A percentile compares a stretch with the other conserved stretches of the same genome.
Evolutionary conservation across 1,140 invertebrate genomes (phyloP).

Genomic region (Pogonus chalceus): DNA sequence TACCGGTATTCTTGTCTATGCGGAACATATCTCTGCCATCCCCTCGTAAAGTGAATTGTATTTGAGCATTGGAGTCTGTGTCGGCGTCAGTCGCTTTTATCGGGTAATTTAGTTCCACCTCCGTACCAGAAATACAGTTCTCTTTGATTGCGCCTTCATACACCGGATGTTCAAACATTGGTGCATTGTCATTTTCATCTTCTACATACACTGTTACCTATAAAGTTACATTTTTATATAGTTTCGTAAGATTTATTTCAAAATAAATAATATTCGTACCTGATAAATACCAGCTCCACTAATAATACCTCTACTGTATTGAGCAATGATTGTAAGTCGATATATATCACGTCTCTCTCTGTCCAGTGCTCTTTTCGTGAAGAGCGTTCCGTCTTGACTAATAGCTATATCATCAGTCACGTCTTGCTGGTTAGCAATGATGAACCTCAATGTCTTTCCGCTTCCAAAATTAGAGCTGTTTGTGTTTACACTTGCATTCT

Average conservation of each 20-base stretch:
- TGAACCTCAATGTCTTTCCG: constrained; percentile 46
- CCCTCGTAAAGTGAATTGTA: constrained; percentile 61
- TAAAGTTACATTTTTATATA: constrained; percentile 7
- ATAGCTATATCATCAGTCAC: constrained; percentile 64
- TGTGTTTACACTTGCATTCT: constrained; percentile 39
- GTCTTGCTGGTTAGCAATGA: constrained; percentile 71
- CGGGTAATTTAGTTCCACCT: constrained; percentile 55
- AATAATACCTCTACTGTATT: constrained; percentile 52
- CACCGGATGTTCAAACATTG: constrained; percentile 55
- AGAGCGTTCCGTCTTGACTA: constrained; percentile 65
- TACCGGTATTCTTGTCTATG: constrained; percentile 59
- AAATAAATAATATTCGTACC: constrained; percentile 24
- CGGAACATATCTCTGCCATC: constrained; percentile 65
- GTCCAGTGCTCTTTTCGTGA: constrained; percentile 63
- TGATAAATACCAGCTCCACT: constrained; percentile 63
- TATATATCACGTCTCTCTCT: constrained; percentile 64
- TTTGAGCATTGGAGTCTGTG: constrained; percentile 63
- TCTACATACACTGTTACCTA: constrained; percentile 65
- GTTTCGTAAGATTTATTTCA: background rate
- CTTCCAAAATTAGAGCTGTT: constrained; percentile 14
- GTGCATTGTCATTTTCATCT: constrained; percentile 87
- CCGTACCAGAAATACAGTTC: constrained; percentile 61
- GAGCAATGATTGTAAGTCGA: constrained; percentile 68
- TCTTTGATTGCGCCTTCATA: constrained; percentile 75
- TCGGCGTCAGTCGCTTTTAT: constrained; percentile 69